Evolutionary conservation across 2,888 invertebrate genomes (phyloP), one percentile per base, ranked within the genome.

Genomic region (Spisula subtruncata): DNA sequence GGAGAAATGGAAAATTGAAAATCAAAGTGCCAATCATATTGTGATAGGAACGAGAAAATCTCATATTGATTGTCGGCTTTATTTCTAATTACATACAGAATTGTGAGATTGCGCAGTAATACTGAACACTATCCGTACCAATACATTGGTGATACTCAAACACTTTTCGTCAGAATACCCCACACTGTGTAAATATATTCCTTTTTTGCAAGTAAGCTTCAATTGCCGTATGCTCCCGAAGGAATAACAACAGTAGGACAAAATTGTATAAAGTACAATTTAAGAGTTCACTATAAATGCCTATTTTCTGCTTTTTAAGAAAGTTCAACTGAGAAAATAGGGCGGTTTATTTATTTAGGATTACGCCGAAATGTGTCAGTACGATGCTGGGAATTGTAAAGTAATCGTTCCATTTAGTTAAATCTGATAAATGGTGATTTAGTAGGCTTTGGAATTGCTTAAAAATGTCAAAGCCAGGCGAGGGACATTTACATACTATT

Each of bases 21-120:
- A 83, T 60, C 60, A 66, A 83, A 60, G 56, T 83, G 83, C 66
- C 83, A 83, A 83, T 83, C 83, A 83, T 54, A 41, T 29, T 20
- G 32, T 41, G 35, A 83, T 83, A 32, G 83, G 35, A 32, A 35
- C 25, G 66, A 83, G 83, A 83, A 83, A 66, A n/a, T 60, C 83
- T 66, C 20, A 29, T 83, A 83, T 83, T 32, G 83, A 83, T 32
- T 66, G 18, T 10, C 10, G 25, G 35, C 54, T 83, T 83, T 41
- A 35, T 66, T 75, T 75, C 75, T 75, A 75, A 75, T 75, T 75
- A 75, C 81, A 35, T 75, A 75, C 35, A 75, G n/a, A n/a, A 75
- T 32, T 2, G 14, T 16, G 32, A 75, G 75, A 75, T 75, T 75
- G 75, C 14, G 35, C 75, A 75, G 35, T 32, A 75, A 35, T 35